A percentile compares a stretch with the other conserved stretches of the same genome.
Conservation (phyloP, 30 jellyfish, hydroid and myxozoan genomes). For the Mastigias papua region DNA sequence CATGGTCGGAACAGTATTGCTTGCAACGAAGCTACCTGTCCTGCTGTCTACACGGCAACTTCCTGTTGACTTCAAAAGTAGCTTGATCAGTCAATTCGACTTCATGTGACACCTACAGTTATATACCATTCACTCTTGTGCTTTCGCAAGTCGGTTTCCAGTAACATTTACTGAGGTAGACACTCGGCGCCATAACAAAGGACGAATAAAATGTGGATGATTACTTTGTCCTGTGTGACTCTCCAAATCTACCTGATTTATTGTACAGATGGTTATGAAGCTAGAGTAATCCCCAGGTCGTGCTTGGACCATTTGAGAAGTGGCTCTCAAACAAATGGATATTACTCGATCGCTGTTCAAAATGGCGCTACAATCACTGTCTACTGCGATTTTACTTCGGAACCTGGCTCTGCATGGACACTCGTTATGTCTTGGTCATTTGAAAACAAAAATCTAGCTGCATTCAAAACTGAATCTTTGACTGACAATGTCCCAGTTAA, state of each 20-base stretch:
- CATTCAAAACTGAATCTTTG: not conserved
- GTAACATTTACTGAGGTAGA: no score
- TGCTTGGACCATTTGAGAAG: constrained; percentile 32
- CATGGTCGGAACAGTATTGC: no score
- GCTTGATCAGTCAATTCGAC: no score
- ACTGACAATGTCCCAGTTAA: constrained; percentile 16
- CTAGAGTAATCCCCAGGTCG: constrained; percentile 1
- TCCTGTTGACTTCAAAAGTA: no score
- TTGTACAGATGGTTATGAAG: not conserved
- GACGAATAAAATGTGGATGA: not conserved
- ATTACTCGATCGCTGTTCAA: not conserved
- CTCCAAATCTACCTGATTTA: not conserved
- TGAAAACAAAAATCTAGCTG: not conserved
- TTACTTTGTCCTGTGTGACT: not conserved
- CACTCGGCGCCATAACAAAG: no score
- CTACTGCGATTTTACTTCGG: constrained; percentile 47
- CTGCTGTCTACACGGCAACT: no score
- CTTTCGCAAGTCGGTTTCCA: no score
- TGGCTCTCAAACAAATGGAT: constrained; percentile 16
- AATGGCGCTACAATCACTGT: constrained; percentile 1
- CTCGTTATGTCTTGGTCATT: constrained; percentile 15
- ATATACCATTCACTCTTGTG: no score
- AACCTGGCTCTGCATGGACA: constrained; percentile 53
- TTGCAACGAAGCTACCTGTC: no score
- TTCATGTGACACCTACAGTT: no score